Evolutionary conservation across 1,140 invertebrate species (phyloP), one percentile per base, ranked within the genome.

Genomic region (Drosophila subobscura): DNA sequence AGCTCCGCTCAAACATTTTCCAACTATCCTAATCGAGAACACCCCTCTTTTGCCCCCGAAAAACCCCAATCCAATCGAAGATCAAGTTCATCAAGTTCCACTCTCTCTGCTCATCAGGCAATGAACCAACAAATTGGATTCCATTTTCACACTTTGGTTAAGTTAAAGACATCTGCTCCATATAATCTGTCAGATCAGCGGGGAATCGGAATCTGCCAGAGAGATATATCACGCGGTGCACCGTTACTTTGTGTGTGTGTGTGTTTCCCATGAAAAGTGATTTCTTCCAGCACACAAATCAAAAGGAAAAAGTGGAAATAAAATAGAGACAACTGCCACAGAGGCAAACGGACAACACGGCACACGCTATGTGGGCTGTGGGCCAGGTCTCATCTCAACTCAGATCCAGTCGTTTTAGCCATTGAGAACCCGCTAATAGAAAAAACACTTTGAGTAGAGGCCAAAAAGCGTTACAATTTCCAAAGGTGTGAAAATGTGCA

Each of bases 201-300:
- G 59, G 70, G 52, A 57, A 73, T 73, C 71, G 70, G 52, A 57
- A 73, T 73, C 71, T 63, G 41, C 27, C 14, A 12, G 23, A 44
- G 25, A 42, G 47, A 56, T 27, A 42, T 65, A 12, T 65, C 33
- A 41, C 42, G 46, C 33, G 33, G 10, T 1, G 46, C 29, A 10
- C 65, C 65, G 65, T 68, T 68, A 68, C 23, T 63, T 22, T 47
- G 20, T 27, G 41, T 0, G 27, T 20, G 23, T 50, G 49, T 55
- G 53, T 47, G 51, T 79, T 76, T 70, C 68, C 65, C 81, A 86
- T 73, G 72, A 76, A 76, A 76, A 76, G 81, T 85, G 77, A 80
- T 80, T 67, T 70, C 44, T 52, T 50, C 49, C 59, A 73, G 60
- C 67, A 59, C 81, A 85, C 77, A 85, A 80, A 86, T 85, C 81